A percentile compares a stretch with the other conserved stretches of the same genome.
These are phyloP conservation scores for Solen grandis DNA, from an alignment of 1,140 invertebrate species.

Conservation along the genomic window DNA sequence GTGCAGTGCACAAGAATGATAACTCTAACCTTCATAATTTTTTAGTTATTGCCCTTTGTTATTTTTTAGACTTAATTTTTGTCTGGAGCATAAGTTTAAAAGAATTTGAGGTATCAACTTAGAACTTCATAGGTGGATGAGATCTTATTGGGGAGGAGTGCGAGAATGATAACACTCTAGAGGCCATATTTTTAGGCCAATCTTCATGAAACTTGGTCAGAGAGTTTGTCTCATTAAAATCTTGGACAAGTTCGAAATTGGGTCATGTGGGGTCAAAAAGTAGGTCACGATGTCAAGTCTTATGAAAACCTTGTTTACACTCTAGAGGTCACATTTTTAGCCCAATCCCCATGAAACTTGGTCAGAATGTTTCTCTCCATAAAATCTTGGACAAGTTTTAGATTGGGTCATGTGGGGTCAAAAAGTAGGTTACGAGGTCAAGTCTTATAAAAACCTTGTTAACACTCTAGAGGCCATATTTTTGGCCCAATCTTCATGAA, in stretches of 20 bases:
- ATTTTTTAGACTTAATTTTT: too few species aligned
- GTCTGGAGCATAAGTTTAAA: too few species aligned
- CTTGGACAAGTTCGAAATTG: neutral
- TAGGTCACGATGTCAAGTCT: neutral
- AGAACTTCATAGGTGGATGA: too few species aligned
- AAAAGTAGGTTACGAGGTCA: too few species aligned
- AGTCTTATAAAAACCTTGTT: neutral
- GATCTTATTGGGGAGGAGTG: too few species aligned
- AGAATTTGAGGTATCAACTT: too few species aligned
- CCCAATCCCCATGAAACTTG: neutral
- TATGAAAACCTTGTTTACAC: neutral
- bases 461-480: neutral
- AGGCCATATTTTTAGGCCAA: neutral
- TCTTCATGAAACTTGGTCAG: neutral
- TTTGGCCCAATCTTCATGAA: neutral
- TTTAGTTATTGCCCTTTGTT: too few species aligned
- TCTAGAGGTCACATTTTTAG: neutral
- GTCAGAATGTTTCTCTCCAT: neutral
- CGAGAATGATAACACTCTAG: neutral
- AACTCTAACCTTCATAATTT: too few species aligned
- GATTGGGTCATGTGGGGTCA: neutral
- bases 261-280: neutral
- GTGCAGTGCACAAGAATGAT: too few species aligned
- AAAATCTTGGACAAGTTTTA: neutral
- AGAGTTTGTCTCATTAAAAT: neutral